A percentile compares a stretch with the other conserved stretches of the same genome.
Conservation (phyloP, 2,797 vertebrate genomes). For the Chromis chromis region DNA sequence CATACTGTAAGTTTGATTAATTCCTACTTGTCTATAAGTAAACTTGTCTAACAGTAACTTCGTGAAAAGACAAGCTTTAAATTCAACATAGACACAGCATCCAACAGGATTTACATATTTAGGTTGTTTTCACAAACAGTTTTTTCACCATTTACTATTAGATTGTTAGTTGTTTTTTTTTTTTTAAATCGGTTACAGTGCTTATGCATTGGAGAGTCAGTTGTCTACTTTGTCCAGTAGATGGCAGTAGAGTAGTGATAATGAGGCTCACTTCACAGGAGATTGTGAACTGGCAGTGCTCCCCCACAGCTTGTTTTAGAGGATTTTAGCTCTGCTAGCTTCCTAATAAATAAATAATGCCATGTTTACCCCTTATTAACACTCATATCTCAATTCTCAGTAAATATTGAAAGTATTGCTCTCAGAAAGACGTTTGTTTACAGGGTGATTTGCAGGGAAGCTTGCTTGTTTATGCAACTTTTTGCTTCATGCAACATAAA, state of each 20-base stretch:
- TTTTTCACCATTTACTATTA: too few species aligned
- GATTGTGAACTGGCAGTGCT: neutral
- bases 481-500: conserved; percentile 38
- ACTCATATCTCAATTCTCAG: neutral
- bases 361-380: neutral
- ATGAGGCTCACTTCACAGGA: neutral
- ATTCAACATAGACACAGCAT: neutral
- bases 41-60: neutral
- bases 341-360: neutral
- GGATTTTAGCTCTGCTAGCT: neutral
- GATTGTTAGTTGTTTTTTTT: too few species aligned
- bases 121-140: too few species aligned
- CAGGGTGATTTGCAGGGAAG: neutral
- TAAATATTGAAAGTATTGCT: neutral
- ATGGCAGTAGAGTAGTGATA: neutral
- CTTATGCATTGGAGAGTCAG: neutral
- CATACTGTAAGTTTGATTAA: too few species aligned
- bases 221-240: neutral
- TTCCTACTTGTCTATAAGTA: too few species aligned
- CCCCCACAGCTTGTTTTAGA: neutral
- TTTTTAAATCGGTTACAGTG: too few species aligned
- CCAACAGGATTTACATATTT: too few species aligned
- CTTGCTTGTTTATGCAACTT: conserved; percentile 21
- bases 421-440: neutral
- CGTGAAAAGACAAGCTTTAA: neutral